These are phyloP conservation scores for Apamea sordens DNA, from an alignment of 2,888 invertebrate species.

Conservation along the genomic window DNA sequence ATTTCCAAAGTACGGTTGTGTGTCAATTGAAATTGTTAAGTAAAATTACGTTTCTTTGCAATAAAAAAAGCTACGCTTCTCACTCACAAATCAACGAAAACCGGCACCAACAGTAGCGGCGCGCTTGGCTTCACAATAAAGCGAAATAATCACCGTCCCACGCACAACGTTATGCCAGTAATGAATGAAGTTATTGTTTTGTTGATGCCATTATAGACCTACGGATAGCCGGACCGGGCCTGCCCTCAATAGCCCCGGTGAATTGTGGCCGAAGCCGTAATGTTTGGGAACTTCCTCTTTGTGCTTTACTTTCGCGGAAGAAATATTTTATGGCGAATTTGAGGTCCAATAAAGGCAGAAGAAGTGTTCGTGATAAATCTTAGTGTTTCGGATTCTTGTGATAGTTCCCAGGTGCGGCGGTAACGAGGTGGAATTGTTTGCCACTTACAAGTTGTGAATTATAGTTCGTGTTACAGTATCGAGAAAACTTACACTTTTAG, in stretches of 20 bases:
- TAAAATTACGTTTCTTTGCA: neutral
- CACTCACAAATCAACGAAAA: conserved; percentile 44
- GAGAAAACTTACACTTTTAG: conserved; percentile 27
- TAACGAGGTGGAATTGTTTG: conserved; percentile 55
- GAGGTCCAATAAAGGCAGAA: conserved; percentile 57
- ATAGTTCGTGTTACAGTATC: conserved; percentile 40
- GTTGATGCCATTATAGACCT: conserved; percentile 63
- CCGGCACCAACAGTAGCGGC: conserved; percentile 48
- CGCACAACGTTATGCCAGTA: conserved; percentile 65
- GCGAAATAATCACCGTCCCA: conserved; percentile 66
- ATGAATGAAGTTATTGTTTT: conserved; percentile 73
- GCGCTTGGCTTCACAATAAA: conserved; percentile 60
- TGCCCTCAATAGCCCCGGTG: conserved; percentile 65
- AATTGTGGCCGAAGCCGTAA: conserved; percentile 63
- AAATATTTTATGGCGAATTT: conserved; percentile 60
- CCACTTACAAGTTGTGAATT: conserved; percentile 52
- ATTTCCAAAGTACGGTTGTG: too few relatives aligned
- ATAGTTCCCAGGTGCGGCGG: conserved; percentile 61
- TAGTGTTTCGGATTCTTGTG: conserved; percentile 55
- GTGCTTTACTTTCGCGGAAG: conserved; percentile 49
- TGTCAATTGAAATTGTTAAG: neutral
- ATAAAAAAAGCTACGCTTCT: conserved; percentile 22
- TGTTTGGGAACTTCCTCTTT: conserved; percentile 61
- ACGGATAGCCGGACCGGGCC: conserved; percentile 60
- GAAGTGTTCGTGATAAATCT: conserved; percentile 58